Base-by-base conservation (phyloP, 2,888 invertebrate genomes). In the Linnaemya tessellans region DNA sequence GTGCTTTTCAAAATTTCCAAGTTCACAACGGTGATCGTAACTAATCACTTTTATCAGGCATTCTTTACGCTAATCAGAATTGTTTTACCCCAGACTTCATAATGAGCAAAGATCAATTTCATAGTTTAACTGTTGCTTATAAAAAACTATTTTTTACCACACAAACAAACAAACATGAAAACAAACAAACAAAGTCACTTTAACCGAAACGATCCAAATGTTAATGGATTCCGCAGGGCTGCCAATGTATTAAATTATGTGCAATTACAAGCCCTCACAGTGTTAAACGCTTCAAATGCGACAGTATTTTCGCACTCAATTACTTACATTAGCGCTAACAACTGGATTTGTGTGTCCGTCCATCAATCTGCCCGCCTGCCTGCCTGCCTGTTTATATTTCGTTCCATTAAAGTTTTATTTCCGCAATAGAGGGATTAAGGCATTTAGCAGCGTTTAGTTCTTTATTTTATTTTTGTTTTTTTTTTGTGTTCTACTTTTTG, bases 221-320 rank as follows among this genome's bases (percentile, higher is more conserved):
- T 54, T 65, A 83, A 65, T 77, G 58, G 78, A 78, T 83, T 83
- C 60, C 58, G 49, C 82, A 51, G 65, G 82, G 82, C 65, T 78
- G 77, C 78, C 70, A 67, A 78, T 65, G 71, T 71, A 71, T 58
- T 71, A 83, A 83, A 83, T 65, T 77, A 83, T 83, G 58, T 83
- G 71, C 77, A 83, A 83, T 83, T 83, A 83, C 65, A 65, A 83
- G 60, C 71, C 82, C 77, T 83, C 65, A 35, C 65, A 77, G 82
- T 85, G 74, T 82, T 80, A 87, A 87, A 87, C 82, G 87, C 82
- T 88, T 88, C 87, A 89, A 89, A 88, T 89, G 90, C 89, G 90
- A 90, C 88, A 90, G 88, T 89, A 91, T 91, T 92, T 92, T 92
- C 91, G 92, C 92, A 92, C 92, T 92, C 92, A 92, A 92, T 92